These are phyloP conservation scores for Acholoe squamosa DNA, from an alignment of 2,888 invertebrate species.

Conservation along the genomic window DNA sequence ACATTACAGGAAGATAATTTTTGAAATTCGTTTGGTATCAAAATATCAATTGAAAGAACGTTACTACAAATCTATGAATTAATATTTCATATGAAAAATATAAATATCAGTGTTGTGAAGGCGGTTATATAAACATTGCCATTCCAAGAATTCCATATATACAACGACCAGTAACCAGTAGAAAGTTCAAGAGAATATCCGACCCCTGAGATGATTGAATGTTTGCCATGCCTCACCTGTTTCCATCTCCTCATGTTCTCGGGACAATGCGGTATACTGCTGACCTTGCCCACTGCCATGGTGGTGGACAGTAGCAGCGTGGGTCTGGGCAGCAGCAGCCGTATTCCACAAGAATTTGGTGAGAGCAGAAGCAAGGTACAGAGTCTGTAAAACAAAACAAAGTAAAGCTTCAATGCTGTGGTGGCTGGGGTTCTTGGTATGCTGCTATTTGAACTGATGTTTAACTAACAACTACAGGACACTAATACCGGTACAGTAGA, in stretches of 20 bases:
- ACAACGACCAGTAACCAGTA: background rate
- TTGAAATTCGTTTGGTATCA: too few species aligned
- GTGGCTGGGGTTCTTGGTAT: too few species aligned
- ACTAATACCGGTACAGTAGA: too few species aligned
- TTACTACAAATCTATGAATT: too few species aligned
- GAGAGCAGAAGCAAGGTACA: constrained; percentile 94
- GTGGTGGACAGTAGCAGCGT: constrained; percentile 56
- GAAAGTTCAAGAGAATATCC: background rate
- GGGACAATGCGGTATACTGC: constrained; percentile 74
- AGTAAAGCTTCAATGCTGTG: background rate
- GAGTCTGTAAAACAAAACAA: constrained; percentile 86
- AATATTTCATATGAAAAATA: too few species aligned
- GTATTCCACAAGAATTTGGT: constrained; percentile 95
- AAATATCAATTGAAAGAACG: too few species aligned
- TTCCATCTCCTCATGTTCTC: constrained; percentile 74
- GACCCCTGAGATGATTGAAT: background rate
- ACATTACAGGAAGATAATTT: too few species aligned
- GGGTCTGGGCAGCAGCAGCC: constrained; percentile 64
- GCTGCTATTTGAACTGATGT: too few species aligned
- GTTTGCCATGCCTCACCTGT: constrained; percentile 69
- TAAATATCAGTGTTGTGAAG: too few species aligned
- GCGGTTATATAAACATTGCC: too few species aligned
- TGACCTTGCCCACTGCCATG: constrained; percentile 62
- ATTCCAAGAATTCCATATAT: background rate
- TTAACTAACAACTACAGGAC: too few species aligned